Base-by-base conservation (phyloP, 2,797 vertebrate species). In the Platalea minor region DNA sequence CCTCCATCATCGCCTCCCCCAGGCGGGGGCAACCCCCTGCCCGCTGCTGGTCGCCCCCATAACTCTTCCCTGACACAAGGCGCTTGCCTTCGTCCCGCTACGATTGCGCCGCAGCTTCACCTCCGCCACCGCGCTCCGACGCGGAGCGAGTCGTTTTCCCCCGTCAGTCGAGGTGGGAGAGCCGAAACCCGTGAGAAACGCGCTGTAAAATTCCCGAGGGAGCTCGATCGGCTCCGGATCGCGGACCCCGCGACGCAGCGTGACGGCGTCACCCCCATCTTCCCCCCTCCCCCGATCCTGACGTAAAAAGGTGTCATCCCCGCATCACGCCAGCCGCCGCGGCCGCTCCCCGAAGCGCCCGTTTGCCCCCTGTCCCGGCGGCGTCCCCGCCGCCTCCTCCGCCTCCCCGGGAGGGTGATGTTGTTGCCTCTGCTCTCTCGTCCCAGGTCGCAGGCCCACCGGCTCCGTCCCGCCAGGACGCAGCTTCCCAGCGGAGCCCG, bases 281-380 rank as follows among this genome's bases (percentile, higher is more conserved):
- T 33, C 25, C 19, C 33, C 54, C 17, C 69, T 21, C 19, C 35
- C 35, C 35, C 35, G 35, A 37, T 37, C 37, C 37, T 37, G 41
- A 21, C 2, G 7, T 7, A 31, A 24, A 48, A 31, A 31, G n/a
- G 18, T 19, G 19, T 29, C 56, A 9, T 6, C 17, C 50, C 23
- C 13, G 1, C 9, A 10, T 56, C 53, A 13, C 2, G 1, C 41
- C 41, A 13, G 25, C 54, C 3, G 6, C 56, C 1, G 4, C 15
- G 12, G 33, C 54, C 1, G 19, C 43, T 31, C 43, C 41, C 31
- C 7, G 10, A 37, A 28, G 48, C 16, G 26, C 70, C 39, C 5
- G 9, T 25, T 43, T 12, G 7, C 20, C 21, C 29, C 23, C 37
- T 9, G 13, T 23, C 39, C 35, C 9, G 5, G 46, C 9, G 37